Evolutionary conservation across 2,113 vertebrate species (phyloP).

Genomic region (Ifrita kowaldi): DNA sequence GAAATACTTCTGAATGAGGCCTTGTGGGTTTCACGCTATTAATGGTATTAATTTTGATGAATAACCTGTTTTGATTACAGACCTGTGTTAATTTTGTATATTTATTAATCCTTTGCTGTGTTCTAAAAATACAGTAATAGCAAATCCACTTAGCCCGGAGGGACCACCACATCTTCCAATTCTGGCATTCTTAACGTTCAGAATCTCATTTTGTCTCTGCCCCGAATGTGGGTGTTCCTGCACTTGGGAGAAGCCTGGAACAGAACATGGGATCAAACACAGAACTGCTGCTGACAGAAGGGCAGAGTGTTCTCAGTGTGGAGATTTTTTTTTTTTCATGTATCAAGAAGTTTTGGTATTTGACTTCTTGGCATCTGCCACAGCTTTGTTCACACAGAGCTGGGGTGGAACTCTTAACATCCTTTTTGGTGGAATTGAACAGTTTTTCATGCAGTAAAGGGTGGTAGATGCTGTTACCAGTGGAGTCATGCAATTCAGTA

Average conservation of each 20-base stretch:
- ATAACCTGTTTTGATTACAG: not conserved
- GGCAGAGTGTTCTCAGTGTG: not conserved
- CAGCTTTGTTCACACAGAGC: not conserved
- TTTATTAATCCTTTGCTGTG: not conserved
- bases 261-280: fast-evolving
- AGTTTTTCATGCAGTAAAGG: not conserved
- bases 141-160: not conserved
- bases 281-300: not conserved
- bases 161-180: not conserved
- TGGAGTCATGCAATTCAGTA: not conserved
- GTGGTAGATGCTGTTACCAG: not conserved
- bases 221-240: not conserved
- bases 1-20: not conserved
- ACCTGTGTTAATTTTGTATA: not conserved
- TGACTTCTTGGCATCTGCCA: not conserved
- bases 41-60: not conserved
- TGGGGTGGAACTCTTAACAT: not conserved
- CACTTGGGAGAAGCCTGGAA: not conserved
- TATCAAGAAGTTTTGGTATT: not conserved
- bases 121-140: not conserved
- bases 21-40: not conserved
- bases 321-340: not conserved
- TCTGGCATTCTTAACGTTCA: fast-evolving
- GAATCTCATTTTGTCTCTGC: not conserved
- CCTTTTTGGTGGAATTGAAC: not conserved